Evolutionary conservation across 2,797 vertebrate species (phyloP).

Genomic region (Tadarida brasiliensis): DNA sequence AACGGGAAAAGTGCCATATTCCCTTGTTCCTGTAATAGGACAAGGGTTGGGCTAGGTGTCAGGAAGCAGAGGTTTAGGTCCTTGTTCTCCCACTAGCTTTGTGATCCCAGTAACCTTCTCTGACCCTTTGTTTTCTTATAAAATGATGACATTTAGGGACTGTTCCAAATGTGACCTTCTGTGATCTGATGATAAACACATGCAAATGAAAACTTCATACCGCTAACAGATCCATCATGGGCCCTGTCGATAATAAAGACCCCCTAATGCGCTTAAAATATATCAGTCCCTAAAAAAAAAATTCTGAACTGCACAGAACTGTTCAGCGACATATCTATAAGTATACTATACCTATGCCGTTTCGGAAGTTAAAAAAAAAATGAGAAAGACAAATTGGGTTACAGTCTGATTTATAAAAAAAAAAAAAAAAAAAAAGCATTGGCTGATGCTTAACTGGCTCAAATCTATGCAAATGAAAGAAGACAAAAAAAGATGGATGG

Average conservation of each 20-base stretch:
- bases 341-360: background rate
- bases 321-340: background rate
- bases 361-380: constrained; percentile 15
- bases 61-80: background rate
- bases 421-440: background rate
- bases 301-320: background rate
- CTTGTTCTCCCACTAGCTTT: background rate
- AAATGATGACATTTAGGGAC: background rate
- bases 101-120: background rate
- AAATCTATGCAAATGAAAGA: constrained; percentile 78
- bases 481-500: constrained; percentile 69
- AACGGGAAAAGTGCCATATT: background rate
- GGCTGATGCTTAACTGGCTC: constrained; percentile 76
- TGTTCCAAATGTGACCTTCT: background rate
- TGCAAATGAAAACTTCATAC: background rate
- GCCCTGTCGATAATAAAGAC: constrained; percentile 41
- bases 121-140: background rate
- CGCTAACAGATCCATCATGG: background rate
- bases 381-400: constrained; percentile 39
- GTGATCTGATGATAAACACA: constrained; percentile 8
- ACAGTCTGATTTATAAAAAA: constrained; percentile 64
- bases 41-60: background rate
- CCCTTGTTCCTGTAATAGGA: background rate
- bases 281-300: background rate
- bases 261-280: background rate